Conservation (phyloP, 2,113 vertebrate genomes). For the Thunnus thynnus region DNA sequence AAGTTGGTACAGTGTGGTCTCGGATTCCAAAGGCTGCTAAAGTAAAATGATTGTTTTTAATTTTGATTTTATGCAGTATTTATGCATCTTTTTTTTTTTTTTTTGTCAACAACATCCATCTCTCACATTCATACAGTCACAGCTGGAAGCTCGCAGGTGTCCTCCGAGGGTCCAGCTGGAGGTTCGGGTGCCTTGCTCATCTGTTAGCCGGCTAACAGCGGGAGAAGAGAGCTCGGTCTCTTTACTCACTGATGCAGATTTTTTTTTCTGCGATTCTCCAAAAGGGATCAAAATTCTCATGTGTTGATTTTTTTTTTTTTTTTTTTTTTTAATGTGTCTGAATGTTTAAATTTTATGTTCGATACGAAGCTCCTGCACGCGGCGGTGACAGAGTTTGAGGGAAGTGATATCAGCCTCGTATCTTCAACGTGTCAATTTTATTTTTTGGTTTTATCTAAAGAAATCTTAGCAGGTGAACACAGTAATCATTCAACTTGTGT, state of each 20-base stretch:
- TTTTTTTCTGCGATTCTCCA: too few species aligned
- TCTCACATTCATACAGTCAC: background rate
- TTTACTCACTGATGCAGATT: background rate
- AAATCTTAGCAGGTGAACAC: too few species aligned
- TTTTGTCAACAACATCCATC: background rate
- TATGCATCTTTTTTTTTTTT: background rate
- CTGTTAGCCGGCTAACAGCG: background rate
- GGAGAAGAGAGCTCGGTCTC: background rate
- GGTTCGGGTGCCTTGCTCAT: background rate
- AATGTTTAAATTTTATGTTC: too few species aligned
- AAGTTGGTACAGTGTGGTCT: background rate
- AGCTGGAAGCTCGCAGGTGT: background rate
- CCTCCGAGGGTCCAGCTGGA: background rate
- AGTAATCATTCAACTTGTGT: too few species aligned
- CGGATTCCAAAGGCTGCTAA: background rate
- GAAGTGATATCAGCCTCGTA: too few species aligned
- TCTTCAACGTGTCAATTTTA: too few species aligned
- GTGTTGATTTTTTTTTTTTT: too few species aligned
- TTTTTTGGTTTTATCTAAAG: too few species aligned
- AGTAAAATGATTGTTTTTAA: background rate
- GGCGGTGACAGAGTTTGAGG: too few species aligned
- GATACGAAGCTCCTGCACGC: too few species aligned
- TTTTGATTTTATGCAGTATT: constrained; percentile 31
- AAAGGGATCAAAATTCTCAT: too few species aligned
- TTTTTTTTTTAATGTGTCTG: too few species aligned